These are phyloP conservation scores for Pseudotriccus pelzelni DNA, from an alignment of 2,797 vertebrate genomes.

Conservation along the genomic window DNA sequence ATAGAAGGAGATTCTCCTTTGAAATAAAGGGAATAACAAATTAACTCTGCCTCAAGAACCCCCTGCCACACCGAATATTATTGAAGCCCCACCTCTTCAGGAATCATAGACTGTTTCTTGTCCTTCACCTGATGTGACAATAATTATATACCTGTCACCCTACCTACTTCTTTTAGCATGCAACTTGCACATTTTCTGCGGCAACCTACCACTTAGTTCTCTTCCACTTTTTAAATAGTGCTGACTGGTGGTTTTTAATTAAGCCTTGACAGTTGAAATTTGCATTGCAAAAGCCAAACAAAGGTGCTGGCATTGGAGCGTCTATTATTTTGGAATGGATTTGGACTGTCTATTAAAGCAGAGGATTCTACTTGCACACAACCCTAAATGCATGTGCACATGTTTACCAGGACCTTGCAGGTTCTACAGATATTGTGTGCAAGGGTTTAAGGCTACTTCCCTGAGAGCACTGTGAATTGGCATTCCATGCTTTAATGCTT, in stretches of 20 bases:
- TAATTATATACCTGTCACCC: slow-evolving; percentile 81
- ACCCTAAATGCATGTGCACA: not conserved
- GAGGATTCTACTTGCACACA: not conserved
- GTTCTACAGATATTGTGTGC: not conserved
- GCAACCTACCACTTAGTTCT: slow-evolving; percentile 79
- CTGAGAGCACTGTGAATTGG: not conserved
- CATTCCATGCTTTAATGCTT: slow-evolving; percentile 45
- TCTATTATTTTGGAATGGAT: slow-evolving; percentile 24
- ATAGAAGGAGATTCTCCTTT: slow-evolving; percentile 23
- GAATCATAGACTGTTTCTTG: slow-evolving; percentile 53
- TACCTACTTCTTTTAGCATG: slow-evolving; percentile 71
- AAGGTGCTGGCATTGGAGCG: slow-evolving; percentile 59
- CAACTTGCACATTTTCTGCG: slow-evolving; percentile 57
- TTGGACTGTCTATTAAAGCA: slow-evolving; percentile 42
- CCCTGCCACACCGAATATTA: slow-evolving; percentile 24
- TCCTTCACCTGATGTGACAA: slow-evolving; percentile 63
- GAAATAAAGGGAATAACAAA: slow-evolving; percentile 58
- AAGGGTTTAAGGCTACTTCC: not conserved
- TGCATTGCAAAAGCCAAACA: slow-evolving; percentile 78
- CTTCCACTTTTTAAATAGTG: slow-evolving; percentile 77
- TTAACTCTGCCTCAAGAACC: slow-evolving; percentile 54
- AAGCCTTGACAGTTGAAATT: slow-evolving; percentile 78
- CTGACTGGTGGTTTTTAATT: slow-evolving; percentile 81
- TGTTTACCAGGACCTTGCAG: not conserved
- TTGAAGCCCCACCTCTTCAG: slow-evolving; percentile 51